Evolutionary conservation across 2,797 vertebrate genomes (phyloP).

Genomic region (Eospalax fontanierii): DNA sequence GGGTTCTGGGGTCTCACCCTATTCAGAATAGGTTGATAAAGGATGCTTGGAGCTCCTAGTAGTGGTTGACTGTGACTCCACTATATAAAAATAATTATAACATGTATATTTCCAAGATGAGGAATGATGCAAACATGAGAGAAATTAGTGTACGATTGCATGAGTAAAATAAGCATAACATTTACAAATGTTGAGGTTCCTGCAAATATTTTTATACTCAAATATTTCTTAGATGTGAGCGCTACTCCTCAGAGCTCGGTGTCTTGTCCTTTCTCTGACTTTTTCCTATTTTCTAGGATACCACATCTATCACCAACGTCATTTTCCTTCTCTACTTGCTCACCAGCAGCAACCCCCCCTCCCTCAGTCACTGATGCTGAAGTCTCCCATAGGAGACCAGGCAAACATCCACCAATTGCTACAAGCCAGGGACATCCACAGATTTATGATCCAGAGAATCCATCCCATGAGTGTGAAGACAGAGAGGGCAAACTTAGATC

Average conservation of each 20-base stretch:
- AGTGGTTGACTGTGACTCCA: background rate
- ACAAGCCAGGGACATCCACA: background rate
- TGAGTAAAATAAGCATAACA: background rate
- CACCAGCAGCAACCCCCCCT: background rate
- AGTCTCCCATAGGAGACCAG: background rate
- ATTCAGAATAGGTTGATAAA: background rate
- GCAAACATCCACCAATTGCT: background rate
- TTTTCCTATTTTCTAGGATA: background rate
- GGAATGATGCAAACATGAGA: background rate
- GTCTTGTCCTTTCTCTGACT: background rate
- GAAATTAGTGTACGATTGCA: background rate
- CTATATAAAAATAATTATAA: background rate
- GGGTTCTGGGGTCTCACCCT: background rate
- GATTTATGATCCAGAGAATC: background rate
- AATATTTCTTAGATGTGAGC: background rate
- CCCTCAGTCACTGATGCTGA: background rate
- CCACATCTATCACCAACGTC: background rate
- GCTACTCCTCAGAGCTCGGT: background rate
- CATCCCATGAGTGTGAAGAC: background rate
- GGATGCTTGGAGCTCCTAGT: background rate
- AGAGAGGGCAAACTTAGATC: background rate
- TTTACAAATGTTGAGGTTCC: background rate
- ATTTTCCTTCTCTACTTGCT: background rate
- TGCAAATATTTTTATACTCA: background rate
- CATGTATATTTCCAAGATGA: background rate